Base-by-base conservation (phyloP, 2,888 invertebrate genomes). In the Phalangium opilio region DNA sequence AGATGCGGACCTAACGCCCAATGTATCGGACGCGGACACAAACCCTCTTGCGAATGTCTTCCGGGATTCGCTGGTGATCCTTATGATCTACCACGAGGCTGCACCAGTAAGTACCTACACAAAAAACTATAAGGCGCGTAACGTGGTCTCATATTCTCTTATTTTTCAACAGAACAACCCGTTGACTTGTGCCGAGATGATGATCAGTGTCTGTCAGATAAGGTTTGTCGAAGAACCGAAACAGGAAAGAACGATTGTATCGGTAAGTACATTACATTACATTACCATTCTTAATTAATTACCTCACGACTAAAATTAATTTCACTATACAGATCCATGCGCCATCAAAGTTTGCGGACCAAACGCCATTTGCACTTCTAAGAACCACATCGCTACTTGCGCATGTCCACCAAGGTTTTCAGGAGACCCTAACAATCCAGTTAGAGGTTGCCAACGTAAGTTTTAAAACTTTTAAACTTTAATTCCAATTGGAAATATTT, bases 1-100 rank as follows among this genome's bases (percentile, higher is more conserved):
- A 83, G 81, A 58, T 90, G 90, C 68, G 89, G 89, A 58, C 75
- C 79, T 62, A 87, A 87, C 69, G 87, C 90, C 54, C 74, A 85
- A 55, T 90, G 90, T 68, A 79, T 78, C 62, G 81, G 84, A 51
- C 75, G 84, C 56, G 72, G 81, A 65, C 89, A 89, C 70, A 78
- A 80, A 62, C 82, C 86, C 74, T 63, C 89, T 85, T 90, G 89
- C 62, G 78, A 87, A 50, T 90, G 90, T 62, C 73, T 79, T 19
- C 81, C 84, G 52, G 84, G 83, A 1, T 57, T 50, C 45, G 52
- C 50, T 33, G 62, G 62, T 21, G 51, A 58, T 43, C 53, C 58
- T 19, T 18, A 40, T 14, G 36, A 42, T 20, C 75, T 38, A 14
- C 11, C 17, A 35, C 14, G 5, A 35, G 44, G 77, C 54, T 90